Percentiles rank a stretch among this genome's conserved stretches.
phyloP scores from a whole-genome alignment of 1,140 invertebrate species.

The Meloidogyne chitwoodi region DNA sequence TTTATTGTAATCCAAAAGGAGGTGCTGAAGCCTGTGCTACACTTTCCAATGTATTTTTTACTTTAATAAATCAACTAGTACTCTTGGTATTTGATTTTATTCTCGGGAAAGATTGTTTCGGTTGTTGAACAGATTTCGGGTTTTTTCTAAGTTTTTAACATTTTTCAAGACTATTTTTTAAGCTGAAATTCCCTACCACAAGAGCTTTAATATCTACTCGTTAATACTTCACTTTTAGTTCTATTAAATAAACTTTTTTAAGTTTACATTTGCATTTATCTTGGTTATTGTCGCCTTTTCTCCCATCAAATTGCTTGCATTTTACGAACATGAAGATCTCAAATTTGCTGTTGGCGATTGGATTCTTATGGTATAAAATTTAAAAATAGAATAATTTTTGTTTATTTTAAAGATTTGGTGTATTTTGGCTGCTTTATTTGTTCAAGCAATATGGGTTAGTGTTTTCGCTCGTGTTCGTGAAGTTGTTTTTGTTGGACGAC shows the following conservation, averaged over 20 bases:
- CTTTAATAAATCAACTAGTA: too few species aligned
- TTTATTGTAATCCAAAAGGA: slow-evolving; percentile 52
- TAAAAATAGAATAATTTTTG: background rate
- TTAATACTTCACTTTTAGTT: too few species aligned
- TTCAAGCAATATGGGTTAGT: slow-evolving; percentile 55
- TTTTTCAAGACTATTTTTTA: too few species aligned
- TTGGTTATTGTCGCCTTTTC: slow-evolving; percentile 50
- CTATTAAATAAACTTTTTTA: background rate
- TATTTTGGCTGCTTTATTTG: slow-evolving; percentile 49
- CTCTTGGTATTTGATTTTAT: too few species aligned
- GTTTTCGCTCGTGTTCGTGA: slow-evolving; percentile 53
- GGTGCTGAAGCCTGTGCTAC: slow-evolving; percentile 47
- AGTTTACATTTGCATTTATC: slow-evolving; percentile 43
- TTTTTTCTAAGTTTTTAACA: too few species aligned
- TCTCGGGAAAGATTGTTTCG: too few species aligned
- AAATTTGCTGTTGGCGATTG: slow-evolving; percentile 52
- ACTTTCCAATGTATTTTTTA: slow-evolving; percentile 46
- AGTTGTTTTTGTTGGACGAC: slow-evolving; percentile 2
- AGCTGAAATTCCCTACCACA: too few species aligned
- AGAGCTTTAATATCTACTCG: too few species aligned
- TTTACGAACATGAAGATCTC: slow-evolving; percentile 51
- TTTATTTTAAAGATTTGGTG: slow-evolving; percentile 39
- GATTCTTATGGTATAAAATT: slow-evolving; percentile 43
- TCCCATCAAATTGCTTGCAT: slow-evolving; percentile 56
- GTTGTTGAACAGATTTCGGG: too few species aligned